A percentile compares a stretch with the other conserved stretches of the same genome.
phyloP scores from a whole-genome alignment of 2,888 invertebrate genomes.

The Polietes domitor region DNA sequence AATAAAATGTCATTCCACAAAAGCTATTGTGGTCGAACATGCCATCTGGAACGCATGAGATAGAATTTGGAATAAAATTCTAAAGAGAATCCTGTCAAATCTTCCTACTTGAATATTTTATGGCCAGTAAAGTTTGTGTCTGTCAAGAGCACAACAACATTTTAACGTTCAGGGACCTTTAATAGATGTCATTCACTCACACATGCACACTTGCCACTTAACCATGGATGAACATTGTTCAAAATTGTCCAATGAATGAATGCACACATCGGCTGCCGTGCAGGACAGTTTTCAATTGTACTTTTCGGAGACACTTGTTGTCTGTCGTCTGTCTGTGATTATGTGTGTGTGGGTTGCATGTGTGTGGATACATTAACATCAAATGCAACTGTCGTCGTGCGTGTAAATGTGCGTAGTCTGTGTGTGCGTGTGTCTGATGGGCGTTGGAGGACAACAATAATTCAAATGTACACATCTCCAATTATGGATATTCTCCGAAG shows the following conservation, averaged over 20 bases:
- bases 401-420: slow-evolving; percentile 41
- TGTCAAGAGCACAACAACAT: slow-evolving; percentile 17
- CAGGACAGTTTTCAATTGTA: slow-evolving; percentile 17
- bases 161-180: slow-evolving; percentile 69
- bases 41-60: too few species aligned
- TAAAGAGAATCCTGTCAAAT: too few species aligned
- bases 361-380: slow-evolving; percentile 52
- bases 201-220: slow-evolving; percentile 11
- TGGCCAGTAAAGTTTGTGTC: too few species aligned
- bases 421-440: slow-evolving; percentile 9
- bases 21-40: too few species aligned
- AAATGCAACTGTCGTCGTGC: neutral
- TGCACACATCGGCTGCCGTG: slow-evolving; percentile 4
- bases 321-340: slow-evolving; percentile 18
- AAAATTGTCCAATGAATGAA: too few species aligned
- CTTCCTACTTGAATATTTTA: too few species aligned
- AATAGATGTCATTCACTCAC: slow-evolving; percentile 60
- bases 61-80: too few species aligned
- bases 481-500: neutral
- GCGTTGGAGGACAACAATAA: slow-evolving; percentile 1
- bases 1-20: too few species aligned
- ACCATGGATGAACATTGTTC: neutral
- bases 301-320: slow-evolving; percentile 25
- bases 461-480: slow-evolving; percentile 11
- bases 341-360: slow-evolving; percentile 39